Evolutionary conservation across 92 coral and sea anemone species (phyloP).

Genomic region (Virgularia gustaviana): DNA sequence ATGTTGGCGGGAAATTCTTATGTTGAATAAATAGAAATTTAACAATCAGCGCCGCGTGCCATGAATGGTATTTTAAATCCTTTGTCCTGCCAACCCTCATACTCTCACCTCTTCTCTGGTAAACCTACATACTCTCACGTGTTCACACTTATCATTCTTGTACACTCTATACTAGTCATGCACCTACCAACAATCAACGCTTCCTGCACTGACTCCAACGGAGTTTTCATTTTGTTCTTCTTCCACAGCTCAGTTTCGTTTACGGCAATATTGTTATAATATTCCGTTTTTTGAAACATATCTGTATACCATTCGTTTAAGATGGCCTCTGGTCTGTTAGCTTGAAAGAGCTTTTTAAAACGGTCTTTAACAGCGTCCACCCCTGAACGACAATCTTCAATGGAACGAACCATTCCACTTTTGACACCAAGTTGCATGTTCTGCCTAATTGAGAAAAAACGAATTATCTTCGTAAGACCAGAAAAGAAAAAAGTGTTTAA

Average conservation of each 20-base stretch:
- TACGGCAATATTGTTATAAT: slow-evolving; percentile 40
- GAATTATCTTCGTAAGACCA: too few relatives aligned
- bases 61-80: too few relatives aligned
- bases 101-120: too few relatives aligned
- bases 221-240: slow-evolving; percentile 45
- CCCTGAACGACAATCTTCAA: slow-evolving; percentile 76
- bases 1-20: too few relatives aligned
- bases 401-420: slow-evolving; percentile 85
- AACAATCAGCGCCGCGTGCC: too few relatives aligned
- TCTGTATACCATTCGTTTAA: slow-evolving; percentile 61
- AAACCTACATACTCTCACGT: too few relatives aligned
- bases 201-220: slow-evolving; percentile 44
- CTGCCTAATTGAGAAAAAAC: too few relatives aligned
- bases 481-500: too few relatives aligned
- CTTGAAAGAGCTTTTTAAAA: slow-evolving; percentile 41
- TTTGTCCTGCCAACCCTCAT: too few relatives aligned
- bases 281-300: slow-evolving; percentile 35
- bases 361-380: slow-evolving; percentile 69
- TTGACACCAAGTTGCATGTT: slow-evolving; percentile 76
- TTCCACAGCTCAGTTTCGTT: slow-evolving; percentile 62
- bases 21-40: too few relatives aligned
- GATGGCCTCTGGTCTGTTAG: slow-evolving; percentile 55
- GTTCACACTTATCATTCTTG: background rate
- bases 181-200: slow-evolving; percentile 65
- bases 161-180: background rate